Conservation (phyloP, 2,113 vertebrate genomes). For the Corythornis cristatus region DNA sequence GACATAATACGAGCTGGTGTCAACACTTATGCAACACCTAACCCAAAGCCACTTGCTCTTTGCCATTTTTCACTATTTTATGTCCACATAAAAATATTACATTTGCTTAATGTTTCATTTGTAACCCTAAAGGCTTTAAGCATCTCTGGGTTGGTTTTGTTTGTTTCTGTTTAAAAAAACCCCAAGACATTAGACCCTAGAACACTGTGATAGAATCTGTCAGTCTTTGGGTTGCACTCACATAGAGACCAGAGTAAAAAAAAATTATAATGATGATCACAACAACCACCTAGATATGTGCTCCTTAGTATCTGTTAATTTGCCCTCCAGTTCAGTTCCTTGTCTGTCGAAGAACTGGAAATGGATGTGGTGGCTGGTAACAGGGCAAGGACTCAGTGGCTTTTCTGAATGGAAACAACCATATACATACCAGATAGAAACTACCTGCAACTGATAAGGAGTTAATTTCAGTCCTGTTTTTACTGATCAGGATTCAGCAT, state of each 20-base stretch:
- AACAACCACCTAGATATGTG: background rate
- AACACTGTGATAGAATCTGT: background rate
- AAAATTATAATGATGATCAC: background rate
- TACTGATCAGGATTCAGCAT: background rate
- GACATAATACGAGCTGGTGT: background rate
- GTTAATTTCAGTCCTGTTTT: background rate
- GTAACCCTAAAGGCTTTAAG: background rate
- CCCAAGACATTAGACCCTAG: background rate
- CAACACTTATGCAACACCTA: background rate
- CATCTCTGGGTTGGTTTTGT: background rate
- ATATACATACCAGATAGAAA: no score
- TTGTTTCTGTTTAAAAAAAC: background rate
- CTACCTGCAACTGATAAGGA: background rate
- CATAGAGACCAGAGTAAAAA: background rate
- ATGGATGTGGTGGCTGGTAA: background rate
- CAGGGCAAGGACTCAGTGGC: background rate
- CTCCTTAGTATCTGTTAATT: background rate
- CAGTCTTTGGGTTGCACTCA: background rate
- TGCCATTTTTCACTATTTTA: background rate
- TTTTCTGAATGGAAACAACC: background rate
- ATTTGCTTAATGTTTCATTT: background rate
- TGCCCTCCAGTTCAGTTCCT: background rate
- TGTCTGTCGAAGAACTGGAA: background rate
- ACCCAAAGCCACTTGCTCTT: background rate
- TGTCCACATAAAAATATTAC: rapidly evolving